Conservation (phyloP, 1,140 invertebrate species). For the Sinonovacula constricta region DNA sequence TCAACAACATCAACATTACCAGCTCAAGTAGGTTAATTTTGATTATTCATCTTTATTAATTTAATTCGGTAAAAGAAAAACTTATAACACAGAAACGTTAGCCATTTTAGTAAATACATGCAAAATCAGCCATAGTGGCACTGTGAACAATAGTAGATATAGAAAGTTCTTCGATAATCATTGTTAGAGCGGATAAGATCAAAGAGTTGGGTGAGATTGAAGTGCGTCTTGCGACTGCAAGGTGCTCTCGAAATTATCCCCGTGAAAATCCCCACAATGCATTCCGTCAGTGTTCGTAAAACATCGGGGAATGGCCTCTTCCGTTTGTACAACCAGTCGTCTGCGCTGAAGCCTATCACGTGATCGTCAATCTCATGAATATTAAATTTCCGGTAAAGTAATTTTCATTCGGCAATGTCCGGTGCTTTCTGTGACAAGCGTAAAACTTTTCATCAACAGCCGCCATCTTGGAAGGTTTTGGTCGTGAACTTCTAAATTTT, state of each 20-base stretch:
- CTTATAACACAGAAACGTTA: too few relatives aligned
- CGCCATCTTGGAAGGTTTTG: conserved; percentile 91
- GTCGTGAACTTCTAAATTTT: conserved; percentile 72
- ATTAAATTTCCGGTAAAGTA: conserved; percentile 69
- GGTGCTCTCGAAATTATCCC: neutral
- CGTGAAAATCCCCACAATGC: neutral
- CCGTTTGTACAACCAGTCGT: conserved; percentile 11
- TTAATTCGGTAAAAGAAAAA: too few relatives aligned
- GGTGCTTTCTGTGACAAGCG: conserved; percentile 85
- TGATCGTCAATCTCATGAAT: conserved; percentile 65
- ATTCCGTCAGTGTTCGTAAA: neutral
- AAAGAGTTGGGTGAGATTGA: neutral
- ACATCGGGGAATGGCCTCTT: neutral
- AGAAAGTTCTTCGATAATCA: too few relatives aligned
- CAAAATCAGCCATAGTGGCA: too few relatives aligned
- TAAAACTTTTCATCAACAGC: conserved; percentile 95
- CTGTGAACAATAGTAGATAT: too few relatives aligned
- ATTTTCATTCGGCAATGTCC: conserved; percentile 85
- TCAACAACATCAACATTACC: too few relatives aligned
- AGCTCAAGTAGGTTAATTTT: too few relatives aligned
- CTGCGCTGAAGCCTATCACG: conserved; percentile 49
- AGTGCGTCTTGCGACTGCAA: conserved; percentile 12
- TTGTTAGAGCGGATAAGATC: too few relatives aligned
- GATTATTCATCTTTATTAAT: too few relatives aligned
- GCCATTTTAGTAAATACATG: too few relatives aligned